Conservation (phyloP, 2,888 invertebrate genomes). For the Dione juno region DNA sequence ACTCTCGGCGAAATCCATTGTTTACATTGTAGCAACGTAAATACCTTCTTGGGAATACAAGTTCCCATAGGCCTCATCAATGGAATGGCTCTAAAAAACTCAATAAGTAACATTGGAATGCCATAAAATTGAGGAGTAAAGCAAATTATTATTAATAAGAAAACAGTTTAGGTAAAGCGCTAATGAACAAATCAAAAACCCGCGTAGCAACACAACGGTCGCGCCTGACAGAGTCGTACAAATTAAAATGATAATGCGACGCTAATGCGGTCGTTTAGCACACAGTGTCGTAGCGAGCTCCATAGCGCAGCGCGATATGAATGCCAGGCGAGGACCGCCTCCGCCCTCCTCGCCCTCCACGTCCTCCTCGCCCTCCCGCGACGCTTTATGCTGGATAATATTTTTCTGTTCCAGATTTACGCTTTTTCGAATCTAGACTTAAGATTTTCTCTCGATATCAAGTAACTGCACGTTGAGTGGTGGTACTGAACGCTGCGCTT, state of each 20-base stretch:
- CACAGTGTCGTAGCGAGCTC: constrained; percentile 1
- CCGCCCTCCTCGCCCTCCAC: background rate
- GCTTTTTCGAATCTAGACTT: too few species aligned
- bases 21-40: background rate
- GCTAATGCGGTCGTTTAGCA: constrained; percentile 33
- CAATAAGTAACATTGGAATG: background rate
- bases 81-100: background rate
- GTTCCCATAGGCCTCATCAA: background rate
- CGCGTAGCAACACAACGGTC: background rate
- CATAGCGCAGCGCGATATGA: constrained; percentile 23
- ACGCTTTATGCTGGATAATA: background rate
- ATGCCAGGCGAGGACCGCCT: constrained; percentile 27
- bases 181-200: background rate
- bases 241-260: constrained; percentile 32
- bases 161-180: too few species aligned
- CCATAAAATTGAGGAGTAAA: background rate
- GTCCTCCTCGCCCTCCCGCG: constrained; percentile 2
- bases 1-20: background rate
- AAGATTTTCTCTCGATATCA: too few species aligned
- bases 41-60: background rate
- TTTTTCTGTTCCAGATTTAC: too few species aligned
- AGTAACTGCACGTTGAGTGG: too few species aligned
- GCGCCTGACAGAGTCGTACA: background rate
- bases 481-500: too few species aligned
- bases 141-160: background rate